These are phyloP conservation scores for Gnathonemus echidnorhynchus DNA, from an alignment of 2,113 vertebrate genomes.

Conservation along the genomic window DNA sequence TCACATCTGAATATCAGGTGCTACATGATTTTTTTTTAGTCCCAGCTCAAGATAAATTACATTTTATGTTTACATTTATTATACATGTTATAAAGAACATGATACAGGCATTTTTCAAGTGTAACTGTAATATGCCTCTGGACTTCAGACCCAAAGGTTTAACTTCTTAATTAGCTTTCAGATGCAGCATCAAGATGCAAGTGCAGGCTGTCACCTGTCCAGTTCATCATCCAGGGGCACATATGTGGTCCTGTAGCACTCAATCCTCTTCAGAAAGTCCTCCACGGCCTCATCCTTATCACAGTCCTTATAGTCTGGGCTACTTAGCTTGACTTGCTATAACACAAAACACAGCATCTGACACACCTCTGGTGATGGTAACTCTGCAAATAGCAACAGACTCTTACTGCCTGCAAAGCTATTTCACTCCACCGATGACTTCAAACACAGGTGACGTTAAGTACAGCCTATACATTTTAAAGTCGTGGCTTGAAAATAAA, in stretches of 20 bases:
- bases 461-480: not conserved
- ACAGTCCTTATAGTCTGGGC: conserved; percentile 76
- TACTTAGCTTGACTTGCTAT: conserved; percentile 85
- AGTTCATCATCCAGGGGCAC: conserved; percentile 72
- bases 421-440: not conserved
- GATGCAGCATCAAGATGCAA: not conserved
- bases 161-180: not conserved
- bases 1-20: not conserved
- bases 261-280: conserved; percentile 81
- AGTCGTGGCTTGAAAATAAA: not conserved
- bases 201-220: conserved; percentile 65
- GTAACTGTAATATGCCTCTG: not conserved
- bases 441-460: not conserved
- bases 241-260: conserved; percentile 78
- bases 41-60: not conserved
- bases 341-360: not conserved
- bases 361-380: not conserved
- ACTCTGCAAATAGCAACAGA: not conserved
- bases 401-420: not conserved
- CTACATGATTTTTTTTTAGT: not conserved
- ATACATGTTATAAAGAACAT: not conserved
- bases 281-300: conserved; percentile 73
- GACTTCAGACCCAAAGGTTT: not conserved
- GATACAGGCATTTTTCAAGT: not conserved
- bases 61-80: not conserved